phyloP scores from a whole-genome alignment of 2,888 invertebrate genomes.

The Andrena flavipes region DNA sequence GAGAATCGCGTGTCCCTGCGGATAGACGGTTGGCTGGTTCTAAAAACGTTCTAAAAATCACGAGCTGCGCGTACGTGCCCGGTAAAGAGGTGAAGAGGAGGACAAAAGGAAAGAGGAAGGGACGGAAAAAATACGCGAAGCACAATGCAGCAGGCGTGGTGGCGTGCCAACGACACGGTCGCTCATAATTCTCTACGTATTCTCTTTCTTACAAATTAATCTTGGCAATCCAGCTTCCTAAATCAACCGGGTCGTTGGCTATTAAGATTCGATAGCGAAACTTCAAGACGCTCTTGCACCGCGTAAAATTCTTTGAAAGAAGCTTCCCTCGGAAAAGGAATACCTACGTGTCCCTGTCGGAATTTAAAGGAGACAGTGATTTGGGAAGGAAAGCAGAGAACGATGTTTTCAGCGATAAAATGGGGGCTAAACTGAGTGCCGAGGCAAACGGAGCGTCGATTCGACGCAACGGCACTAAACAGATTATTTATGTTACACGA shows the following conservation, averaged over 20 bases:
- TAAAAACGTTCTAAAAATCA: conserved; percentile 16
- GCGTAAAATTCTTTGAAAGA: conserved; percentile 24
- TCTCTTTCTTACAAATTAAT: conserved; percentile 66
- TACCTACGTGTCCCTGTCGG: not conserved
- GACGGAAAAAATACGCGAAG: conserved; percentile 56
- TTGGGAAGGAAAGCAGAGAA: not conserved
- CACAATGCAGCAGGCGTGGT: conserved; percentile 71
- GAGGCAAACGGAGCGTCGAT: not conserved
- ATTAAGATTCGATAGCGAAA: too few species aligned
- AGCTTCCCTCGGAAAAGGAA: not conserved
- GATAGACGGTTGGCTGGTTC: not conserved
- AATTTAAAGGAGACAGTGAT: conserved; percentile 23
- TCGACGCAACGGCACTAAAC: too few species aligned
- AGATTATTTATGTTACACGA: too few species aligned
- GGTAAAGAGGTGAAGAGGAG: conserved; percentile 14
- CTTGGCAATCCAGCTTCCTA: conserved; percentile 14
- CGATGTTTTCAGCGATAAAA: too few species aligned
- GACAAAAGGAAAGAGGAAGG: conserved; percentile 33
- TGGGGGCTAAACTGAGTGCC: too few species aligned
- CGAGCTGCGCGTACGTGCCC: not conserved
- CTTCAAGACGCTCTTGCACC: not conserved
- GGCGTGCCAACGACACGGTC: conserved; percentile 69
- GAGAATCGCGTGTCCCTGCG: not conserved
- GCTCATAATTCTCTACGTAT: conserved; percentile 68
- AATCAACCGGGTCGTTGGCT: too few species aligned